Percentiles rank a stretch among this genome's conserved stretches.
phyloP scores from a whole-genome alignment of 2,888 invertebrate genomes.

The Cordilura impudica region DNA sequence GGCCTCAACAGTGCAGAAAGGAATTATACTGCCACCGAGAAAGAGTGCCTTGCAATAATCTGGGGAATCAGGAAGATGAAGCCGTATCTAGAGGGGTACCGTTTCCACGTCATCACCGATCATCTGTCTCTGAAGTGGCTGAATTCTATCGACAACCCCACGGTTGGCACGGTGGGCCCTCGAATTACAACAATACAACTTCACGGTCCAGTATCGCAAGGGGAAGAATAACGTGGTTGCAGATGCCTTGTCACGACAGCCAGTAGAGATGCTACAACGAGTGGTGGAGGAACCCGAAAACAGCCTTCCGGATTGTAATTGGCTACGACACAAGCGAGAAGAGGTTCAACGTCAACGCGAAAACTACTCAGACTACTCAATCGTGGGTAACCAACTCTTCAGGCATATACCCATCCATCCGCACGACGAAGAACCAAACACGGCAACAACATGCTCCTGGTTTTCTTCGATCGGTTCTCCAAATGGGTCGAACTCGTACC shows the following conservation, averaged over 20 bases:
- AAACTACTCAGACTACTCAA: slow-evolving; percentile 1
- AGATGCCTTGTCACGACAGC: slow-evolving; percentile 29
- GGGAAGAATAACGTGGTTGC: slow-evolving; percentile 29
- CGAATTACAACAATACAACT: slow-evolving; percentile 35
- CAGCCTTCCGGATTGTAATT: neutral
- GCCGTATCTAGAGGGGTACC: too few relatives aligned
- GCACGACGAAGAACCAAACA: neutral
- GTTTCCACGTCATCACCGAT: too few relatives aligned
- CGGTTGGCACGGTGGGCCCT: too few relatives aligned
- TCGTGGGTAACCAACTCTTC: slow-evolving; percentile 4
- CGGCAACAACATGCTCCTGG: neutral
- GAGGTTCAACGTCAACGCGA: neutral
- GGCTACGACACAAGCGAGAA: neutral
- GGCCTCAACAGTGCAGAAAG: too few relatives aligned
- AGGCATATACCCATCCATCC: neutral
- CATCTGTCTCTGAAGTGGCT: too few relatives aligned
- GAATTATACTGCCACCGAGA: too few relatives aligned
- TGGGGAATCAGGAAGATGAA: too few relatives aligned
- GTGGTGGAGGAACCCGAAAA: neutral
- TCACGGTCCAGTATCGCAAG: slow-evolving; percentile 14
- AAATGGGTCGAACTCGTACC: slow-evolving; percentile 20
- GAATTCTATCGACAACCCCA: too few relatives aligned
- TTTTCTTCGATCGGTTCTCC: neutral
- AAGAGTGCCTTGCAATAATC: too few relatives aligned
- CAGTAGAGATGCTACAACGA: neutral